Conservation (phyloP, 2,797 vertebrate genomes). For the Gallinago solitaria region DNA sequence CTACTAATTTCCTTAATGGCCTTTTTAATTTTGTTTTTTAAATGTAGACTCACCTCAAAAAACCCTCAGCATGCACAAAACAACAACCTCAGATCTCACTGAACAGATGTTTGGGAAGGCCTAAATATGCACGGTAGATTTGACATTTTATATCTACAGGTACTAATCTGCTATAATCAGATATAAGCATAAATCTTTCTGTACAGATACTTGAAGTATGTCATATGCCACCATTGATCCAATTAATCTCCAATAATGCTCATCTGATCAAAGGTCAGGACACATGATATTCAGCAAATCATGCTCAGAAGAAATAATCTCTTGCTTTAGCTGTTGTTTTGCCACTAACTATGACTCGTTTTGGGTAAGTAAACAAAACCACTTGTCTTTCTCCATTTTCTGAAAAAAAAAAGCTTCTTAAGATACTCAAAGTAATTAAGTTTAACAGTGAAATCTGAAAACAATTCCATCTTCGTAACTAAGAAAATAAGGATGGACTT, state of each 20-base stretch:
- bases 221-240: slow-evolving; percentile 41
- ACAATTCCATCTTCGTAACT: background rate
- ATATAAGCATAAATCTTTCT: slow-evolving; percentile 20
- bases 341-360: background rate
- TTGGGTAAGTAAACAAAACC: background rate
- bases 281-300: background rate
- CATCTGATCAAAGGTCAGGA: slow-evolving; percentile 15
- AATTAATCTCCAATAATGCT: slow-evolving; percentile 32
- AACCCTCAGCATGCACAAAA: background rate
- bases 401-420: background rate
- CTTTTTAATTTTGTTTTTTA: background rate
- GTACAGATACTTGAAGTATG: slow-evolving; percentile 22
- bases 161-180: slow-evolving; percentile 60
- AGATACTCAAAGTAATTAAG: background rate
- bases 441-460: background rate
- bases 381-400: background rate
- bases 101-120: slow-evolving; percentile 35
- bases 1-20: slow-evolving; percentile 26
- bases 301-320: slow-evolving; percentile 4
- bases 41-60: background rate
- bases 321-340: background rate
- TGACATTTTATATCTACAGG: slow-evolving; percentile 51
- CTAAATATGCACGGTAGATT: slow-evolving; percentile 7
- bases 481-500: background rate
- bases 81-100: background rate